Evolutionary conservation across 35 echinoderm and acorn worm genomes (phyloP), one percentile per base, ranked within the genome.

Genomic region (Patiria miniata): DNA sequence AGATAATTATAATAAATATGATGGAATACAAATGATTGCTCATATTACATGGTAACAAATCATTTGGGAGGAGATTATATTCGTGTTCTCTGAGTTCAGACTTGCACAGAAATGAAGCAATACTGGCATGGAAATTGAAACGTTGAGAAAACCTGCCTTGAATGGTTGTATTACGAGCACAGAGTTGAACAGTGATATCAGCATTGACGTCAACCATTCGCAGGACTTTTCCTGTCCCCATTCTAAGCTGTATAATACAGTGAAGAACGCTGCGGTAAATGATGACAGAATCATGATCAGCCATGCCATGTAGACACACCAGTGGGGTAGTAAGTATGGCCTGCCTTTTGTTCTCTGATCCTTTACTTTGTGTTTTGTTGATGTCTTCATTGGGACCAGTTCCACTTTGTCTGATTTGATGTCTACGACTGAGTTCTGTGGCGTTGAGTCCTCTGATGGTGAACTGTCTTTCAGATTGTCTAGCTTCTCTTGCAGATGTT

Each of bases 221-320:
- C 51, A 12, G 5, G 90, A 39, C 32, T 92, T 87, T 77, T 92
- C 77, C 28, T 58, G 44, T 5, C 90, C 90, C 90, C 90, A 92
- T 37, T 92, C 60, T 60, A 92, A 30, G 52, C 90, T 92, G 78
- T 92, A 92, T 9, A 92, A 39, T 0, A 92, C 65, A 8, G 51
- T 82, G 78, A 92, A 92, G 85, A 92, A 92, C 15, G 78, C 77
- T 21, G 90, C 86, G 19, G 81, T 37, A 18, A 92, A 80, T 38
- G 54, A 52, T 2, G 90, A 77, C 19, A 92, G 6, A 19, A 87
- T 79, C 3, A 78, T 44, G 5, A 92, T 9, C 18, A 77, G 29
- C 51, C 85, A 92, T 58, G 55, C 90, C 38, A 92, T 19, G 85
- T 92, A 92, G 36, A 92, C 40, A 61, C 77, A 85, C 84, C 90